phyloP scores from a whole-genome alignment of 2,797 vertebrate species.

The Anas bahamensis region DNA sequence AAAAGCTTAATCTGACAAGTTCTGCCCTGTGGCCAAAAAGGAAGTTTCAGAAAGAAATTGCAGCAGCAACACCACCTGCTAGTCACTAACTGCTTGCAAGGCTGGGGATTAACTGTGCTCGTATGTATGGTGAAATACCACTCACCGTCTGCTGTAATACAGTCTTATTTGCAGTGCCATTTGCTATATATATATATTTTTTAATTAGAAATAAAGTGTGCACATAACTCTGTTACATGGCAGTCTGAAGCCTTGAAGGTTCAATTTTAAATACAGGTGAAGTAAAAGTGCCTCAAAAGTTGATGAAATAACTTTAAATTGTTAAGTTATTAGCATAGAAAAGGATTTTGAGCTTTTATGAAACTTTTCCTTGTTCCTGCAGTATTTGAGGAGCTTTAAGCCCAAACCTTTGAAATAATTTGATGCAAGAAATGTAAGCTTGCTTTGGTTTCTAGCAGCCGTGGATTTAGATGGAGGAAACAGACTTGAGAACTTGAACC shows the following conservation, averaged over 20 bases:
- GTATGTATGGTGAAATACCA: background rate
- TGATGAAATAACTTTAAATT: background rate
- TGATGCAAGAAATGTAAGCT: background rate
- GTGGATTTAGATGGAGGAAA: background rate
- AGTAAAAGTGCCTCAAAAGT: background rate
- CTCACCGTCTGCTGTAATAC: background rate
- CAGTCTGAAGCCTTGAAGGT: background rate
- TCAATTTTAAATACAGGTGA: background rate
- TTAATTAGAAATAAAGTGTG: background rate
- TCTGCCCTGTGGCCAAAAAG: background rate
- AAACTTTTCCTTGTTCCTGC: background rate
- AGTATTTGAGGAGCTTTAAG: background rate
- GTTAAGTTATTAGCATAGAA: background rate
- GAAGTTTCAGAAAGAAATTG: background rate
- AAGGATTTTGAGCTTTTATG: background rate
- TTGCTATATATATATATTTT: background rate
- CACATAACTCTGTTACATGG: background rate
- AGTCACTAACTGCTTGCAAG: background rate
- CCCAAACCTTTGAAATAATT: background rate
- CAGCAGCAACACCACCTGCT: accelerated
- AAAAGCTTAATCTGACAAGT: background rate
- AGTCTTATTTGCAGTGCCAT: background rate
- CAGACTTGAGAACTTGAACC: background rate
- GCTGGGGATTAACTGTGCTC: background rate
- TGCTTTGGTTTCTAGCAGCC: background rate